Conservation (phyloP, 2,888 invertebrate genomes). For the Drosophila nr. fundita region DNA sequence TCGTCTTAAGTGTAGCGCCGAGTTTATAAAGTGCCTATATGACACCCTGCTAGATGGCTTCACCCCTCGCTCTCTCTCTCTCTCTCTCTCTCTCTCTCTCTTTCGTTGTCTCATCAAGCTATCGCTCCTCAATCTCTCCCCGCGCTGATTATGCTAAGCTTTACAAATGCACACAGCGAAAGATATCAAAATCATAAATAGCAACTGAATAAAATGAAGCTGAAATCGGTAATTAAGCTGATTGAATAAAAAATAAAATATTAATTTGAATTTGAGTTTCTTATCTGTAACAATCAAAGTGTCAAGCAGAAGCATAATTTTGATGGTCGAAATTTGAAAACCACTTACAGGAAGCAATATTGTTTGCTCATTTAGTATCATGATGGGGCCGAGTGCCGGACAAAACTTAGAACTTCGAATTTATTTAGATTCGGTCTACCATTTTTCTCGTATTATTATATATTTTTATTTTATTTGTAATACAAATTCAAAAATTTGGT, state of each 20-base stretch:
- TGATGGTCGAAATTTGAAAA: not conserved
- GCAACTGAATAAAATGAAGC: not conserved
- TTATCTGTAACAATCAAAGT: too few species aligned
- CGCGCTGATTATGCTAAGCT: not conserved
- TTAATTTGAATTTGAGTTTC: not conserved
- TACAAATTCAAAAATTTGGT: not conserved
- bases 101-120: not conserved
- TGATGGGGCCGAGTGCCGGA: not conserved
- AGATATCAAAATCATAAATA: not conserved
- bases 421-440: too few species aligned
- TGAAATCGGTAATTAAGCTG: not conserved
- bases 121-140: too few species aligned
- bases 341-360: not conserved
- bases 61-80: too few species aligned
- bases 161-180: conserved; percentile 3
- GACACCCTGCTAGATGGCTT: not conserved
- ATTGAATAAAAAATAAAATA: not conserved
- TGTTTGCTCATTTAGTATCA: not conserved
- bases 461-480: not conserved
- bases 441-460: not conserved
- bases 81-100: not conserved
- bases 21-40: conserved; percentile 21
- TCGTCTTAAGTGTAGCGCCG: conserved; percentile 6
- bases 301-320: not conserved
- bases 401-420: not conserved